Conservation (phyloP, 2,797 vertebrate genomes). For the Urosaurus nigricauda region DNA sequence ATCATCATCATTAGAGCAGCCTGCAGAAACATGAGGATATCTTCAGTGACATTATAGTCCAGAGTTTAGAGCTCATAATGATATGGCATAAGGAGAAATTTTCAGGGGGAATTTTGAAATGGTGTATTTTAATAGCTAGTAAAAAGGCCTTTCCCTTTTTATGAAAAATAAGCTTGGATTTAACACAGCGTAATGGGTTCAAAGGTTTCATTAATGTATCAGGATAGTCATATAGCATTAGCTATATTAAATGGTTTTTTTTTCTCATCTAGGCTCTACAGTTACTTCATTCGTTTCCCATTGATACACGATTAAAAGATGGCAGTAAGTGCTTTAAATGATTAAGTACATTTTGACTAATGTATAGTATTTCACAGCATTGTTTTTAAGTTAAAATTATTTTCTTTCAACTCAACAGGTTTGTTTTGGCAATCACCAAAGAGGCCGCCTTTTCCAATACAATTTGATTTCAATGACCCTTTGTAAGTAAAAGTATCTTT, state of each 20-base stretch:
- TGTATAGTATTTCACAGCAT: conserved; percentile 19
- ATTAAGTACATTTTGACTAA: neutral
- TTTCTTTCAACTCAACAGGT: conserved; percentile 80
- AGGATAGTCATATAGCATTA: neutral
- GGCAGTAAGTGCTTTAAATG: conserved; percentile 88
- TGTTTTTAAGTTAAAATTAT: conserved; percentile 57
- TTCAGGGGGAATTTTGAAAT: rapidly evolving
- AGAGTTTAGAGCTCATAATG: too few species aligned
- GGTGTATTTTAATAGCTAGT: conserved; percentile 28
- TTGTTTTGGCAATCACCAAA: conserved; percentile 99
- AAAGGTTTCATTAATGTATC: neutral
- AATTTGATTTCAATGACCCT: conserved; percentile 92
- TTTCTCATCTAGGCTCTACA: conserved; percentile 87
- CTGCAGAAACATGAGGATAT: too few species aligned
- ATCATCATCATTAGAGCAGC: too few species aligned
- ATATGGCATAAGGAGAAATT: neutral
- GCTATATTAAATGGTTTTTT: conserved; percentile 5
- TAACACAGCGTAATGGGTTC: neutral
- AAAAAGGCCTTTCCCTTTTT: neutral
- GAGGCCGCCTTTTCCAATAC: conserved; percentile 92
- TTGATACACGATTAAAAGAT: conserved; percentile 96
- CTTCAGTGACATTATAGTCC: too few species aligned
- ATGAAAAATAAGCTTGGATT: conserved; percentile 2
- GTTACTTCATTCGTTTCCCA: conserved; percentile 95
- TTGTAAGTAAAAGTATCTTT: conserved; percentile 86